Base-by-base conservation (phyloP, 2,113 vertebrate genomes). In the Chrysemys picta region DNA sequence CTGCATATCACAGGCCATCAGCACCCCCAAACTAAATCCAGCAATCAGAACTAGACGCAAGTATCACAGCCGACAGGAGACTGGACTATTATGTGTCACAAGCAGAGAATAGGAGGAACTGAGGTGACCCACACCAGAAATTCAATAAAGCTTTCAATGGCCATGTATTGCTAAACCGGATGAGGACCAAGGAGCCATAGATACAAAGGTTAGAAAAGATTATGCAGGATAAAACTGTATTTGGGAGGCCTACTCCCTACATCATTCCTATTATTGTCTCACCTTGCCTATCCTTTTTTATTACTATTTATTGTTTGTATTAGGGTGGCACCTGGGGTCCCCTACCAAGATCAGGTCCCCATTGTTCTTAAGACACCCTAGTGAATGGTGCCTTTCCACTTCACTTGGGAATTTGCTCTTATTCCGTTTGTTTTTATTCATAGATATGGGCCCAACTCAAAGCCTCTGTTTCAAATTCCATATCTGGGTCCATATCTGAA, bases 331-430 rank as follows among this genome's bases (percentile, higher is more conserved):
- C 81, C 81, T 84, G 4, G n/a, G 47, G 69, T 56, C 29, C n/a
- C 0, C 0, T 2, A 4, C 65, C 25, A n/a, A 85, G 80, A 50
- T 76, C 3, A 0, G 1, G 47, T 38, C 54, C 29, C 50, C 14
- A 14, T 80, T 65, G n/a, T 22, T 80, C 56, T 89, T 65, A 4
- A 1, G 17, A 1, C 17, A 42, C 53, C 4, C 8, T 6, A 22
- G 3, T 42, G 49, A 52, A 50, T 3, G 42, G 8, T 89, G 21
- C 35, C 85, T 80, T 76, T 21, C 50, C 24, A 45, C 12, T 21
- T 57, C 53, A 57, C 24, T 78, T 78, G 75, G 42, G 75, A 47
- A 8, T 53, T 75, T 42, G 53, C 25, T 52, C 0, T 54, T 47
- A 12, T 56, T 25, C 35, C 57, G 1, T 17, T 21, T 72, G 57